Conservation (phyloP, 2,888 invertebrate genomes). For the Flabesymbios commensalis region DNA sequence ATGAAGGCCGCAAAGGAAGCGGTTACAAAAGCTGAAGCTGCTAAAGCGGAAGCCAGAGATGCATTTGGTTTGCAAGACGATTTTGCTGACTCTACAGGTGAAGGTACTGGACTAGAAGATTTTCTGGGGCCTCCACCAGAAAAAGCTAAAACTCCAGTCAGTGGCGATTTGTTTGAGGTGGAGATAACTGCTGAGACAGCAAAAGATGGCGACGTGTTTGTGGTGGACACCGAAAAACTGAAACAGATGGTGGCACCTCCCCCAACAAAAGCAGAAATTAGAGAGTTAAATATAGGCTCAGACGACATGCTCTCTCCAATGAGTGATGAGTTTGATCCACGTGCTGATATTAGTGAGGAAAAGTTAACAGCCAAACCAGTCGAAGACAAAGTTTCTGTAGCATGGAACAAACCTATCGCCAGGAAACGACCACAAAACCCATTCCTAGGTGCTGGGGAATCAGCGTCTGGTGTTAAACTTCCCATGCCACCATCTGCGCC, state of each 20-base stretch:
- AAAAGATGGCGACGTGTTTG: not conserved
- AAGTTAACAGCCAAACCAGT: conserved; percentile 12
- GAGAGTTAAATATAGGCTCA: not conserved
- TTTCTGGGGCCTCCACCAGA: no score
- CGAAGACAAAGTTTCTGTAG: not conserved
- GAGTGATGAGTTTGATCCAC: conserved; percentile 24
- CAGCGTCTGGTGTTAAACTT: not conserved
- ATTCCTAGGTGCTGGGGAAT: no score
- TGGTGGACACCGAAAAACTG: not conserved
- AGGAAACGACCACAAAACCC: not conserved
- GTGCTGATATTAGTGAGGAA: conserved; percentile 20
- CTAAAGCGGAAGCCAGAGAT: not conserved
- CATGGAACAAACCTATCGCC: no score
- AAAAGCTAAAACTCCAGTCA: no score
- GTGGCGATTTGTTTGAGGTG: no score
- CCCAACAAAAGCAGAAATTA: not conserved
- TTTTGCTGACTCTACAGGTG: no score
- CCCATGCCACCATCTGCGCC: not conserved
- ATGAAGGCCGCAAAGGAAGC: conserved; percentile 1
- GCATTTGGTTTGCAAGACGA: not conserved
- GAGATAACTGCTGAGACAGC: not conserved
- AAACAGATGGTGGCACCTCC: not conserved
- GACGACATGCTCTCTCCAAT: no score
- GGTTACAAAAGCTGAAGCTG: not conserved
- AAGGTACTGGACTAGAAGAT: no score